Percentiles rank a stretch among this genome's conserved stretches.
phyloP scores from a whole-genome alignment of 2,888 invertebrate species.

The Caenorhabditis zanzibari region DNA sequence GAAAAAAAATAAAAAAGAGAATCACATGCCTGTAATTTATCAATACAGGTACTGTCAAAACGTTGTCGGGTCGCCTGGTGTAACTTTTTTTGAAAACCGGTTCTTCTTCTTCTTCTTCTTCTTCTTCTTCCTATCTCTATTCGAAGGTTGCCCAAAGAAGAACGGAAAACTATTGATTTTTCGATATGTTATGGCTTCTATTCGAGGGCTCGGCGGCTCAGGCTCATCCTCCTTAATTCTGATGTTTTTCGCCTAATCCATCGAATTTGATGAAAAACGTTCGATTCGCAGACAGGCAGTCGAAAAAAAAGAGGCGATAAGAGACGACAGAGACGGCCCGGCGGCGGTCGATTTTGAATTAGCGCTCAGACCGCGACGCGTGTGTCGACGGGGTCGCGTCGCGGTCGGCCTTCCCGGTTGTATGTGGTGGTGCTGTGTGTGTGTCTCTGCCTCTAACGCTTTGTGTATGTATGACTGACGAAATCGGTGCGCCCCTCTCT shows the following conservation, averaged over 20 bases:
- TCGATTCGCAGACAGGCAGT: background rate
- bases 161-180: slow-evolving; percentile 10
- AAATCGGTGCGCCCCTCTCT: slow-evolving; percentile 47
- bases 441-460: background rate
- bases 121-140: slow-evolving; percentile 16
- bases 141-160: background rate
- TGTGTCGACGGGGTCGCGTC: slow-evolving; percentile 18
- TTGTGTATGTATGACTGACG: slow-evolving; percentile 60
- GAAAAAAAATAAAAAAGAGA: too few species aligned
- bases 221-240: slow-evolving; percentile 14
- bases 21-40: slow-evolving; percentile 52
- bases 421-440: too few species aligned
- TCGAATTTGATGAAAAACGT: slow-evolving; percentile 14
- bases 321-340: slow-evolving; percentile 9
- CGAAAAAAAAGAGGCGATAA: slow-evolving; percentile 18
- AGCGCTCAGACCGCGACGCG: slow-evolving; percentile 64
- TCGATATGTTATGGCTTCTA: background rate
- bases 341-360: slow-evolving; percentile 57
- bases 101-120: too few species aligned
- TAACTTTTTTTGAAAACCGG: slow-evolving; percentile 60
- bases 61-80: slow-evolving; percentile 15
- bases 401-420: slow-evolving; percentile 70
- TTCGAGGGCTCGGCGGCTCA: background rate
- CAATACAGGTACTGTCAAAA: slow-evolving; percentile 23
- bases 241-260: slow-evolving; percentile 11